phyloP scores from a whole-genome alignment of 92 coral and sea anemone species.

The Montipora capitata region DNA sequence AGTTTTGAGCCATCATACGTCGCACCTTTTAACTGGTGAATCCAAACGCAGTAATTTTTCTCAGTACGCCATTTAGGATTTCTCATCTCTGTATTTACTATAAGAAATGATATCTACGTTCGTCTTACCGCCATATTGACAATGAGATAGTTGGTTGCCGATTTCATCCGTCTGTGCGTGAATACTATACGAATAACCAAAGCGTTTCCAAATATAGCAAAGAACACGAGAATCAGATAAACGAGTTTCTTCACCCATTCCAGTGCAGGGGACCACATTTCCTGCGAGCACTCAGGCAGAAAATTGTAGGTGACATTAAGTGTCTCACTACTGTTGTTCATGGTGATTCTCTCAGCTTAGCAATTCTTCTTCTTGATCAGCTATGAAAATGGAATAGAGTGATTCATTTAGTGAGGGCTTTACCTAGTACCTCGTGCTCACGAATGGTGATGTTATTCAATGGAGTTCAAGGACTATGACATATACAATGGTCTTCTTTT shows the following conservation, averaged over 20 bases:
- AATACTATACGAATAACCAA: conserved; percentile 73
- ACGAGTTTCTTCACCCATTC: conserved; percentile 42
- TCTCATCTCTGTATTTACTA: no score
- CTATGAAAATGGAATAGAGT: no score
- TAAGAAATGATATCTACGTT: not conserved
- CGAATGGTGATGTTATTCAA: not conserved
- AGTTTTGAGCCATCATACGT: no score
- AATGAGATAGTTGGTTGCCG: conserved; percentile 80
- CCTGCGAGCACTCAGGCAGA: not conserved
- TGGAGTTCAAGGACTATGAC: not conserved
- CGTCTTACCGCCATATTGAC: conserved; percentile 79
- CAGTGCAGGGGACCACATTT: not conserved
- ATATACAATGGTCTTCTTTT: no score
- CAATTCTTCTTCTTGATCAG: not conserved
- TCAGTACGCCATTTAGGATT: no score
- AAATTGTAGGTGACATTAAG: conserved; percentile 5
- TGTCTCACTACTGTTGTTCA: conserved; percentile 34
- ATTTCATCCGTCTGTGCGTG: conserved; percentile 62
- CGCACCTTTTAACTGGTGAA: no score
- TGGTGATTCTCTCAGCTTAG: not conserved
- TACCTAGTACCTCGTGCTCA: no score
- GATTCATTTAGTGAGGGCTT: no score
- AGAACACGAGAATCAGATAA: conserved; percentile 55
- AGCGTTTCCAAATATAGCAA: conserved; percentile 69
- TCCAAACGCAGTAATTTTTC: no score